Evolutionary conservation across 2,888 invertebrate genomes (phyloP), one percentile per base, ranked within the genome.

Genomic region (Amblyteles armatorius): DNA sequence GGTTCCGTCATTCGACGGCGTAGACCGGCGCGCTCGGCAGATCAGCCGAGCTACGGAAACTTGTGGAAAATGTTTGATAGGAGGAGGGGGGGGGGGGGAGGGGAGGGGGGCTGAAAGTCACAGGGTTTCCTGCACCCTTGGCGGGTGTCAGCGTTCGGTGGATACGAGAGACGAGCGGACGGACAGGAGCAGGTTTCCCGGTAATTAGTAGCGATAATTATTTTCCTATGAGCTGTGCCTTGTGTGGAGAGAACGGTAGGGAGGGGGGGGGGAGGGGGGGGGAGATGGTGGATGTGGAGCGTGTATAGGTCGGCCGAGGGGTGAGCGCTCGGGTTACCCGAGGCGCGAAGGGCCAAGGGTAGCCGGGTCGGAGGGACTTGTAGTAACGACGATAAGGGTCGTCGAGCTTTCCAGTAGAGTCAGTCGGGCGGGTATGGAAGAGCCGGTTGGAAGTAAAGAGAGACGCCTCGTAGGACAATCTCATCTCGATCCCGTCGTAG

Each of bases 401-500:
- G 85, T 82, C 85, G 89, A 90, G 90, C 89, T 85, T 82, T 80
- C 77, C 72, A 73, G 72, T 48, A 80, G 79, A 79, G 76, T 72
- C 50, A 85, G 63, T 29, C 16, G 29, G 63, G 63, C n/a, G 63
- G 63, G 63, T 63, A 86, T 80, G 84, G 69, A 85, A 86, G 88
- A 84, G 68, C 73, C 67, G 69, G 73, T 16, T 71, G 55, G 71
- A 72, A 72, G 77, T 36, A 52, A 52, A 71, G 71, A 69, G 80
- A 83, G 87, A 86, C 87, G 89, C 90, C 90, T 92, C 91, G 90
- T 90, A 91, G 92, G 92, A 93, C 93, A 94, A 93, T 94, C 93
- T 94, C 93, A 94, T 94, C 93, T 93, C 92, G 92, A 93, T 93
- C 92, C 93, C 93, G 90, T 93, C 93, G 93, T 93, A 94, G 91